Conservation (phyloP, 2,113 vertebrate species). For the Motacilla tschutschensis region DNA sequence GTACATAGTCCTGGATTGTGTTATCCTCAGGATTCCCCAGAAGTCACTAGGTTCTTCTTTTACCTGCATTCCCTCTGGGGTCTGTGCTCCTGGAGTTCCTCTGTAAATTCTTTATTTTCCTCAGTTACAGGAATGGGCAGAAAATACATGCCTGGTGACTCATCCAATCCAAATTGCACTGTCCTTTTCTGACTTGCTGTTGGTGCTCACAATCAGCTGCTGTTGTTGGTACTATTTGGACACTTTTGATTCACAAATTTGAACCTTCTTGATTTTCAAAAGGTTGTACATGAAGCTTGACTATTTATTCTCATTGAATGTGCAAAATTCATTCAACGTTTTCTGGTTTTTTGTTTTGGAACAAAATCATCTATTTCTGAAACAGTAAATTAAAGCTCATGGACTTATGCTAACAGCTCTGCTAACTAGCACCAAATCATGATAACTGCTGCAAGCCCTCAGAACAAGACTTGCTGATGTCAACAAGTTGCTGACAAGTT, state of each 20-base stretch:
- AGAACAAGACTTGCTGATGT: not conserved
- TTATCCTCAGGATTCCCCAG: not conserved
- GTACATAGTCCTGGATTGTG: not conserved
- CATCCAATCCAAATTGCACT: not conserved
- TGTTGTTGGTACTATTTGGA: not conserved
- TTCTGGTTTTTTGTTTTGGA: not conserved
- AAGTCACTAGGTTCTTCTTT: not conserved
- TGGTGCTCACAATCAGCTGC: not conserved
- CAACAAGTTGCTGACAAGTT: not conserved
- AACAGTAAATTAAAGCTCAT: not conserved
- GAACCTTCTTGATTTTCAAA: not conserved
- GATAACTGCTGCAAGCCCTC: not conserved
- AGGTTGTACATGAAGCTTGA: not conserved
- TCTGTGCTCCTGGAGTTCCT: not conserved
- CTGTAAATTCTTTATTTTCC: not conserved
- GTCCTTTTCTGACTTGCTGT: not conserved
- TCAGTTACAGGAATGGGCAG: not conserved
- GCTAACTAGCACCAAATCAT: not conserved
- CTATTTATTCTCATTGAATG: not conserved
- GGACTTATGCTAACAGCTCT: not conserved
- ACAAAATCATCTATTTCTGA: not conserved
- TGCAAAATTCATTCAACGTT: not conserved
- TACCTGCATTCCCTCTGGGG: not conserved
- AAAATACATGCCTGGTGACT: not conserved
- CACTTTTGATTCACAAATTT: not conserved